Evolutionary conservation across 2,888 invertebrate genomes (phyloP).

Genomic region (Scrobipalpa costella): DNA sequence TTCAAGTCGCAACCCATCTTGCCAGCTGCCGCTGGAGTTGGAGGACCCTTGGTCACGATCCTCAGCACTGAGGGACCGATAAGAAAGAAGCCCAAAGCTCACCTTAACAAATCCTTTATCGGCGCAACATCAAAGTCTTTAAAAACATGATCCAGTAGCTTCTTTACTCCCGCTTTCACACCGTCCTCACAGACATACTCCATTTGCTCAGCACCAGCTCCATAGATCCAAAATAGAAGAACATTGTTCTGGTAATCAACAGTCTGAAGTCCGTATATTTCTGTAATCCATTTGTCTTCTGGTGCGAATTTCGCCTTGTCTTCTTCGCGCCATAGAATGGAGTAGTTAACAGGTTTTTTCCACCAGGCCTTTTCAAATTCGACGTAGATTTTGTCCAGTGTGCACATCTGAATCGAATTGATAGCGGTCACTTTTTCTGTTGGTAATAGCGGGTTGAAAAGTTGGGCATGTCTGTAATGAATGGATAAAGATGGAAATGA

Average conservation of each 20-base stretch:
- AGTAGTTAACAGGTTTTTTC: conserved; percentile 70
- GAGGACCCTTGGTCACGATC: too few species aligned
- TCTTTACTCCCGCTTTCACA: conserved; percentile 77
- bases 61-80: too few species aligned
- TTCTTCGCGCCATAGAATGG: conserved; percentile 79
- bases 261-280: conserved; percentile 82
- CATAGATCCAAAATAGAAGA: conserved; percentile 84
- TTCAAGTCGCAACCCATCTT: too few species aligned
- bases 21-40: too few species aligned
- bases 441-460: conserved; percentile 83
- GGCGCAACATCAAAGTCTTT: conserved; percentile 75
- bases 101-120: conserved; percentile 79
- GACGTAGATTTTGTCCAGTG: conserved; percentile 86
- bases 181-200: conserved; percentile 79
- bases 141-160: conserved; percentile 76
- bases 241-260: conserved; percentile 82
- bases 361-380: conserved; percentile 86
- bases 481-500: background rate
- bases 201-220: conserved; percentile 82
- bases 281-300: conserved; percentile 81
- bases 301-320: conserved; percentile 71
- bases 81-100: conserved; percentile 26
- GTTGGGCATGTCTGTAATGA: conserved; percentile 59
- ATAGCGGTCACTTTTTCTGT: conserved; percentile 79
- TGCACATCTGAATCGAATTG: conserved; percentile 82